A percentile compares a stretch with the other conserved stretches of the same genome.
Conservation (phyloP, 2,113 vertebrate genomes). For the Peromyscus leucopus region DNA sequence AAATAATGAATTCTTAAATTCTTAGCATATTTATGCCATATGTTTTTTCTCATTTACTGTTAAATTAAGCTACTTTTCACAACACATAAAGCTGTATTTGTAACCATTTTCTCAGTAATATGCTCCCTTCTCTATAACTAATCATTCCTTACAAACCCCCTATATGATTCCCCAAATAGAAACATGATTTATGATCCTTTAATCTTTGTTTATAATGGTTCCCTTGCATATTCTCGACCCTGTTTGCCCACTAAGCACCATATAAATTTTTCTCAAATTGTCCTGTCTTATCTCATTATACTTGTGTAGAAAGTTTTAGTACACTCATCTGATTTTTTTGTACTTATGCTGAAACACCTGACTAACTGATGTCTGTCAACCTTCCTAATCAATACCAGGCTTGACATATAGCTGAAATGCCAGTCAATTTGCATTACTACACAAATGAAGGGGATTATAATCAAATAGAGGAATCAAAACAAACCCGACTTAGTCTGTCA, state of each 20-base stretch:
- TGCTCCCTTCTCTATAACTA: background rate
- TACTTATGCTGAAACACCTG: background rate
- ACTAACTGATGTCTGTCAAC: background rate
- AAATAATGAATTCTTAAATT: slow-evolving; percentile 14
- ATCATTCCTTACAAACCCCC: background rate
- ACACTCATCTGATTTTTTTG: background rate
- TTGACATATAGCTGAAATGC: background rate
- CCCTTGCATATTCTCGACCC: fast-evolving
- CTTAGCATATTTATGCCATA: background rate
- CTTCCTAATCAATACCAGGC: background rate
- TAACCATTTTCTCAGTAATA: background rate
- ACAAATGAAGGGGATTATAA: background rate
- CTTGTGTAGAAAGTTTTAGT: background rate
- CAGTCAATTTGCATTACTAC: slow-evolving; percentile 12
- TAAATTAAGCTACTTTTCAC: background rate
- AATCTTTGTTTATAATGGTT: background rate
- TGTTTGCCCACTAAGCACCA: background rate
- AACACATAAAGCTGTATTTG: background rate
- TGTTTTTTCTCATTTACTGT: background rate
- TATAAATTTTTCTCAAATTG: background rate
- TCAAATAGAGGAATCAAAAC: background rate
- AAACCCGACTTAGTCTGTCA: background rate
- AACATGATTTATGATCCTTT: background rate
- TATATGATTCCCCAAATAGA: background rate
- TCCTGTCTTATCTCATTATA: background rate